Conservation (phyloP, 2,113 vertebrate species). For the Melozone crissalis region DNA sequence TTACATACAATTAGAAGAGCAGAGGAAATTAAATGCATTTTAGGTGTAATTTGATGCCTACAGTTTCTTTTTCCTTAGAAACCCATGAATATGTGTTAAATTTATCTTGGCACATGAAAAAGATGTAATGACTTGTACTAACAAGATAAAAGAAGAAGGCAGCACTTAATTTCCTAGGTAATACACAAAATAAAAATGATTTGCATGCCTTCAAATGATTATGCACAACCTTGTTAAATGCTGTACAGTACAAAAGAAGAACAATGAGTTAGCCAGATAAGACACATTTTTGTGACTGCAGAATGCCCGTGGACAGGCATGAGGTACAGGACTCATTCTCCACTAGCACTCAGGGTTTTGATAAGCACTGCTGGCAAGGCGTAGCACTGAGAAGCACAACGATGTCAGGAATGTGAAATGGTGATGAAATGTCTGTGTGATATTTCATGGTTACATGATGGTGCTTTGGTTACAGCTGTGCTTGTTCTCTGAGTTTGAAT, state of each 20-base stretch:
- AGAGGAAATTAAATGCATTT: constrained; percentile 52
- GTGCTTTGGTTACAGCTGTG: not conserved
- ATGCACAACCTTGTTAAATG: constrained; percentile 31
- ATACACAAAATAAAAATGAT: constrained; percentile 71
- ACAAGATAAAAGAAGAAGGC: constrained; percentile 68
- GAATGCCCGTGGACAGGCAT: not conserved
- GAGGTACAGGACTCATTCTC: not conserved
- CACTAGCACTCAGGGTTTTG: not conserved
- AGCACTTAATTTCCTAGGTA: constrained; percentile 69
- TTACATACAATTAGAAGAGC: constrained; percentile 17
- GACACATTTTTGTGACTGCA: not conserved
- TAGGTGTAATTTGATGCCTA: constrained; percentile 56
- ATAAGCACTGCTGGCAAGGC: not conserved
- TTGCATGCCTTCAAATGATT: constrained; percentile 58
- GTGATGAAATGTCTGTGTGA: not conserved
- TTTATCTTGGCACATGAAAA: constrained; percentile 68
- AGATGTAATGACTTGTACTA: constrained; percentile 70
- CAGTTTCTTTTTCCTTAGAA: constrained; percentile 45
- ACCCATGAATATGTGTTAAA: constrained; percentile 59
- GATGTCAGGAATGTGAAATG: not conserved
- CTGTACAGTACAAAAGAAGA: not conserved
- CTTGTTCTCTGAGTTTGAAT: not conserved
- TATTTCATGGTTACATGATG: not conserved
- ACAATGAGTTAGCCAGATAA: not conserved
- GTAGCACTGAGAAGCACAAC: not conserved